Evolutionary conservation across 1,140 invertebrate species (phyloP).

Genomic region (Dreissena polymorpha): DNA sequence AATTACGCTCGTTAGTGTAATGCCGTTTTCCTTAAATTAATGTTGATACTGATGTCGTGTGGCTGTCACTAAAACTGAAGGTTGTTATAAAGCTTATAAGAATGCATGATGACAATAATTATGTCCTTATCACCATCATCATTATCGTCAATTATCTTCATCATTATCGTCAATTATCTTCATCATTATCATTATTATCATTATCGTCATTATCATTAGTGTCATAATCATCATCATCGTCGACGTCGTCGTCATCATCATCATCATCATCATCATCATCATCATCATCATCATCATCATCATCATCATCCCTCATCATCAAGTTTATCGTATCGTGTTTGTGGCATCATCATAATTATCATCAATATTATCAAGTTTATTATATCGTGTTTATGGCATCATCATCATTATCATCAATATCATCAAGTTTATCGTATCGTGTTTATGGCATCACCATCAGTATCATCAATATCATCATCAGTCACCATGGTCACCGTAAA

Average conservation of each 20-base stretch:
- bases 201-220: not conserved
- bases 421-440: not conserved
- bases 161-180: not conserved
- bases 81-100: too few relatives aligned
- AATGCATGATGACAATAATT: too few relatives aligned
- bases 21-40: too few relatives aligned
- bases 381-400: not conserved
- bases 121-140: not conserved
- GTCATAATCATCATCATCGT: slow-evolving; percentile 4
- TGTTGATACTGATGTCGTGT: too few relatives aligned
- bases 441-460: not conserved
- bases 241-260: not conserved
- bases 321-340: too few relatives aligned
- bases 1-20: too few relatives aligned
- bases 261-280: not conserved
- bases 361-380: not conserved
- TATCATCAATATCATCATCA: slow-evolving; percentile 4
- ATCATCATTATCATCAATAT: slow-evolving; percentile 4
- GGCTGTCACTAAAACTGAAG: too few relatives aligned
- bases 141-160: not conserved
- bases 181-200: not conserved
- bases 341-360: slow-evolving; percentile 7
- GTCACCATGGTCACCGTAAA: not conserved
- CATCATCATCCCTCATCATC: not conserved
- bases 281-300: slow-evolving; percentile 15